Evolutionary conservation across 2,113 vertebrate species (phyloP), one percentile per base, ranked within the genome.

Genomic region (Connochaetes taurinus): DNA sequence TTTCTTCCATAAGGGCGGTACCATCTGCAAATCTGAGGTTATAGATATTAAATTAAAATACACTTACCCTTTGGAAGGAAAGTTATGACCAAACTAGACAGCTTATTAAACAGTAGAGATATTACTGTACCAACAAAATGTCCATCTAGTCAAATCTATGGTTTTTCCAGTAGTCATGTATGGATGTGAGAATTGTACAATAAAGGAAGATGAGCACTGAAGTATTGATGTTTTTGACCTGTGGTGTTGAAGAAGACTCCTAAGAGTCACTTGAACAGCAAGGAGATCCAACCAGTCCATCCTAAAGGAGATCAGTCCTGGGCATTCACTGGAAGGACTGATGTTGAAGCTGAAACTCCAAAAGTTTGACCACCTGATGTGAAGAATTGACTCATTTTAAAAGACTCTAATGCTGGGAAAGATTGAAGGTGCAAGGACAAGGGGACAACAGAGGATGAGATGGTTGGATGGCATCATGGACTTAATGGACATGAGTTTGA

Each of bases 371-470:
- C 9, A 71, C n/a, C 67, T 71, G 17, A 36, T 71, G n/a, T 0
- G 2, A 71, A 36, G n/a, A 71, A 23, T 5, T 71, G 2, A 40
- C 19, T 71, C 1, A 40, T 23, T 40, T 23, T 11, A 40, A 71
- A 71, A 71, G n/a, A 23, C 19, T 36, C 67, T 40, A n/a, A 40
- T 71, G 19, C 19, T 40, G 67, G n/a, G 19, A 23, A 23, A 40
- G 10, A 71, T 3, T 71, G 67, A 23, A 23, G 19, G 67, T 0
- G 0, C 2, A 0, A 40, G 19, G n/a, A 40, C 4, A 71, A 71
- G n/a, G 19, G n/a, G 19, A 12, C 19, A 40, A 23, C 19, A 3
- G n/a, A 71, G 10, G 19, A 71, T 40, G 19, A 40, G 10, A 11
- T 71, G 9, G n/a, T 36, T 23, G 19, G 19, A 71, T 36, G 64